A percentile compares a stretch with the other conserved stretches of the same genome.
phyloP scores from a whole-genome alignment of 2,797 vertebrate species.

The Chanos chanos region DNA sequence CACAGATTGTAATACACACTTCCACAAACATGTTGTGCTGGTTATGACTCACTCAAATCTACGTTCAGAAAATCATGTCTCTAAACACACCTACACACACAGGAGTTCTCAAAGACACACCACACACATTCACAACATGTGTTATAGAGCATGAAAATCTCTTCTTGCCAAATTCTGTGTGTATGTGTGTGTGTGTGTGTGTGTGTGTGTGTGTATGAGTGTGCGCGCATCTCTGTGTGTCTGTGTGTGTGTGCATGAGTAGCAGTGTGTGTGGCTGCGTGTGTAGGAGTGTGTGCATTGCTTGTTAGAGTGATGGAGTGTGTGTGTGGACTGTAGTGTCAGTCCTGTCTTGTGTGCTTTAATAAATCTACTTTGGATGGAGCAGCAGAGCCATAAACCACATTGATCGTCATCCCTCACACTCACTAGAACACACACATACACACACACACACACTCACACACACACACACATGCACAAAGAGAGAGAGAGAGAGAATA shows the following conservation, averaged over 20 bases:
- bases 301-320: constrained; percentile 49
- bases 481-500: too few species aligned
- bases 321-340: constrained; percentile 41
- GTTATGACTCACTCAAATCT: constrained; percentile 6
- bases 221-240: not conserved
- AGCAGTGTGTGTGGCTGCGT: constrained; percentile 11
- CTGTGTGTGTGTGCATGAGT: constrained; percentile 21
- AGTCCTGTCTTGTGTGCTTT: constrained; percentile 62
- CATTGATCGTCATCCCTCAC: constrained; percentile 68
- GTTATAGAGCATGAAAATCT: too few species aligned
- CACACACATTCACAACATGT: not conserved
- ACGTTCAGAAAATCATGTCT: constrained; percentile 1
- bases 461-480: constrained; percentile 23
- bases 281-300: constrained; percentile 26
- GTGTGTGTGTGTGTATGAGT: not conserved
- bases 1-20: too few species aligned
- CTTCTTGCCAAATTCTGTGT: too few species aligned
- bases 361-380: constrained; percentile 70
- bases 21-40: constrained; percentile 2
- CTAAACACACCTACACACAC: not conserved
- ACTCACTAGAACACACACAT: constrained; percentile 32
- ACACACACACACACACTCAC: constrained; percentile 29
- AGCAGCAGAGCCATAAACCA: constrained; percentile 66
- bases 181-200: not conserved
- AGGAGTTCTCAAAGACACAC: not conserved